Percentiles rank a stretch among this genome's conserved stretches.
Conservation (phyloP, 2,888 invertebrate genomes). For the Leucoptera coffeella region DNA sequence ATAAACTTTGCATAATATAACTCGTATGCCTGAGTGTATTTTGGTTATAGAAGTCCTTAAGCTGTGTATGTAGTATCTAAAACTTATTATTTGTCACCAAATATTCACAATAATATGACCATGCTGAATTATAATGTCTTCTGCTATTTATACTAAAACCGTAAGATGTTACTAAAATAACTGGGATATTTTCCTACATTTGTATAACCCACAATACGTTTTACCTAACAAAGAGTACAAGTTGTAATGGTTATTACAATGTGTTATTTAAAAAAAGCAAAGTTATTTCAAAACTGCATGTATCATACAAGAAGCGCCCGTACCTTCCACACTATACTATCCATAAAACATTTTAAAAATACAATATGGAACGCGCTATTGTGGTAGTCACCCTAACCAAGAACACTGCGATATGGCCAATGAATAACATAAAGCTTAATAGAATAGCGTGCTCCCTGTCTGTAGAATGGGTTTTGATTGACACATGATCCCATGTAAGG, state of each 20-base stretch:
- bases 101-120: no score
- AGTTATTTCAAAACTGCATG: neutral
- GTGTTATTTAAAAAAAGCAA: neutral
- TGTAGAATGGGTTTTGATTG: slow-evolving; percentile 36
- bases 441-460: slow-evolving; percentile 39
- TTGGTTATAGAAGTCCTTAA: no score
- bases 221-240: slow-evolving; percentile 1
- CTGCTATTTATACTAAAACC: no score
- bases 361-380: slow-evolving; percentile 13
- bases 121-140: no score
- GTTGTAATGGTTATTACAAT: neutral
- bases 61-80: no score
- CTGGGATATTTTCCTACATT: no score
- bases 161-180: no score
- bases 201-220: no score
- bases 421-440: slow-evolving; percentile 41
- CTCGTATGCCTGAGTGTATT: no score
- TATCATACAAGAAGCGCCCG: slow-evolving; percentile 1
- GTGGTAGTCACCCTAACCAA: slow-evolving; percentile 14
- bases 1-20: no score
- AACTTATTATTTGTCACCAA: no score
- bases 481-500: slow-evolving; percentile 49
- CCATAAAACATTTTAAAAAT: slow-evolving; percentile 5
- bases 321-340: slow-evolving; percentile 5
- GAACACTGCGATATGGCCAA: slow-evolving; percentile 24